Evolutionary conservation across 1,140 invertebrate species (phyloP), one percentile per base, ranked within the genome.

Genomic region (Ceratosolen fusciceps): DNA sequence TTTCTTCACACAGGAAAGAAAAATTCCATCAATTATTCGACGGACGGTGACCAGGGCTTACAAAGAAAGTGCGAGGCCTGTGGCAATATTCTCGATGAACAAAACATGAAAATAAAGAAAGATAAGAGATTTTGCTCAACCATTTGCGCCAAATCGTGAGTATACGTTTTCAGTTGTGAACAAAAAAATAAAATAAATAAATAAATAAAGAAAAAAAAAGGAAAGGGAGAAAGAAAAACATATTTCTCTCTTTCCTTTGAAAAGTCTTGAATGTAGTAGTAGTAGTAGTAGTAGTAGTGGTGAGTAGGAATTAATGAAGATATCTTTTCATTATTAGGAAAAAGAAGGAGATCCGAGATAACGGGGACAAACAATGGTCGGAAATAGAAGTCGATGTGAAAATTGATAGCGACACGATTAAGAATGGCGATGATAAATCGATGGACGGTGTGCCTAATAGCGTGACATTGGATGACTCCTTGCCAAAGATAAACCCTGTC

Each of bases 101-200:
- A 93, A 67, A 93, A 92, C 73, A 88, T 92, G 0, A 96, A 95
- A 84, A 93, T 96, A 77, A 94, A 94, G 82, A 95, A 95, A 77
- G 92, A 93, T 52, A 96, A 96, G 85, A 89, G 94, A 62, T 97
- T 95, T 83, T 97, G 96, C 84, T 95, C 95, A 2, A 91, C 93
- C 14, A 88, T 92, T n/a, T 96, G 95, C 88, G 93, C 94, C 12
- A 96, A 95, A 87, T 67, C 75, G 79, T 80, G 60, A 80, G 79
- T 74, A 39, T 24, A 34, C 52, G n/a, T 71, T 73, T 72, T 24
- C 58, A n/a, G 21, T 62, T 62, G 21, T 10, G 14, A n/a, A n/a
- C 14, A 2, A 2, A 60, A 60, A 60, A 3, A 2, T 29, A 1
- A 29, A 60, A 9, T 12, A 14, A n/a, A n/a, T n/a, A n/a, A n/a